These are phyloP conservation scores for Zaprionus africanus DNA, from an alignment of 1,140 invertebrate genomes.

Conservation along the genomic window DNA sequence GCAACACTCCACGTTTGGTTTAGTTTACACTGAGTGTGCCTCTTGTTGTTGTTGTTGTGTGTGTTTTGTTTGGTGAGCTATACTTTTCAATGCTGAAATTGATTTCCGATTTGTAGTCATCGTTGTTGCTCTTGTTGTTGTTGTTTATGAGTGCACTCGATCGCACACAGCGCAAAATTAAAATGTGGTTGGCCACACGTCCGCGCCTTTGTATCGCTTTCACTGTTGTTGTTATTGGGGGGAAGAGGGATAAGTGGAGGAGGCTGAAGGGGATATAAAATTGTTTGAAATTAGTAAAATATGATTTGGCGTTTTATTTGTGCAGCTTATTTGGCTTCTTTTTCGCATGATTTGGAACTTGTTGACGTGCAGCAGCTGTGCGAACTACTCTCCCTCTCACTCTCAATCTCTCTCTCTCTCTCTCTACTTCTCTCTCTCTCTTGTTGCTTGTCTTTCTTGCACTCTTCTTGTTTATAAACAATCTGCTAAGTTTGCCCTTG, in stretches of 20 bases:
- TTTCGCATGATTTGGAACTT: conserved; percentile 28
- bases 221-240: conserved; percentile 44
- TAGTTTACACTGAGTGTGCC: conserved; percentile 36
- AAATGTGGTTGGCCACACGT: conserved; percentile 68
- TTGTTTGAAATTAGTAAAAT: conserved; percentile 67
- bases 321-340: conserved; percentile 19
- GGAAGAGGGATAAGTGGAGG: neutral
- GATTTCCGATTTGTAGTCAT: conserved; percentile 74
- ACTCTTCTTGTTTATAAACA: conserved; percentile 30
- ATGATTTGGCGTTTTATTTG: conserved; percentile 62
- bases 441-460: neutral
- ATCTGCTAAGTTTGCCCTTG: conserved; percentile 10
- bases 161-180: conserved; percentile 31
- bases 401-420: neutral
- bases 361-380: conserved; percentile 29
- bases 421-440: neutral
- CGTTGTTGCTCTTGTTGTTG: conserved; percentile 48
- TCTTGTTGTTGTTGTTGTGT: conserved; percentile 25
- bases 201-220: conserved; percentile 47
- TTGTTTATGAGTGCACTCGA: conserved; percentile 53
- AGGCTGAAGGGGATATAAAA: neutral
- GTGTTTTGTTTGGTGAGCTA: conserved; percentile 57
- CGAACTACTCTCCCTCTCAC: neutral
- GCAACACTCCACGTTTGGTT: conserved; percentile 50
- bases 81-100: conserved; percentile 76